Conservation (phyloP, 2,113 vertebrate species). For the Coracopsis vasa region DNA sequence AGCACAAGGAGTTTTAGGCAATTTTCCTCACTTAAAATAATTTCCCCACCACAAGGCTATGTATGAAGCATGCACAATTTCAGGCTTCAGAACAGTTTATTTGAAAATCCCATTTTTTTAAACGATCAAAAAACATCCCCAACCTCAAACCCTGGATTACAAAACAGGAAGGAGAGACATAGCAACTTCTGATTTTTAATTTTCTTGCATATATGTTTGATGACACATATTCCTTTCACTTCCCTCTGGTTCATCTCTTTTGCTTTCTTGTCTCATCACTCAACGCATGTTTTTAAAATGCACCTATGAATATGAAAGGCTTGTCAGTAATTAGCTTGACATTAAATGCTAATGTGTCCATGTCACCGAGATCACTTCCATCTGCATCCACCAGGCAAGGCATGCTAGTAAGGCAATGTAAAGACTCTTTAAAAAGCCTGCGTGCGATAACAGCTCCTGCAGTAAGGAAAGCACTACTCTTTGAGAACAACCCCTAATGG, state of each 20-base stretch:
- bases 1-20: not conserved
- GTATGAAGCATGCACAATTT: not conserved
- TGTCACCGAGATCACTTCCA: accelerated
- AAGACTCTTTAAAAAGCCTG: not conserved
- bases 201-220: not conserved
- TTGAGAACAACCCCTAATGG: no score
- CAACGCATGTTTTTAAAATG: accelerated
- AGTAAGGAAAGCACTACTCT: no score
- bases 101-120: not conserved
- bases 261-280: not conserved
- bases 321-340: not conserved
- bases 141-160: not conserved
- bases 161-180: not conserved
- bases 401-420: accelerated
- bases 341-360: not conserved
- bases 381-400: not conserved
- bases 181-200: not conserved
- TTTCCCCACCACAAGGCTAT: no score
- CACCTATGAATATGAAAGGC: not conserved
- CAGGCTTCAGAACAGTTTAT: not conserved
- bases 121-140: not conserved
- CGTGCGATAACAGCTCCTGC: accelerated
- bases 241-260: not conserved
- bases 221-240: not conserved
- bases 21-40: not conserved